These are phyloP conservation scores for Xestia rhomboidea DNA, from an alignment of 2,888 invertebrate species.

Conservation along the genomic window DNA sequence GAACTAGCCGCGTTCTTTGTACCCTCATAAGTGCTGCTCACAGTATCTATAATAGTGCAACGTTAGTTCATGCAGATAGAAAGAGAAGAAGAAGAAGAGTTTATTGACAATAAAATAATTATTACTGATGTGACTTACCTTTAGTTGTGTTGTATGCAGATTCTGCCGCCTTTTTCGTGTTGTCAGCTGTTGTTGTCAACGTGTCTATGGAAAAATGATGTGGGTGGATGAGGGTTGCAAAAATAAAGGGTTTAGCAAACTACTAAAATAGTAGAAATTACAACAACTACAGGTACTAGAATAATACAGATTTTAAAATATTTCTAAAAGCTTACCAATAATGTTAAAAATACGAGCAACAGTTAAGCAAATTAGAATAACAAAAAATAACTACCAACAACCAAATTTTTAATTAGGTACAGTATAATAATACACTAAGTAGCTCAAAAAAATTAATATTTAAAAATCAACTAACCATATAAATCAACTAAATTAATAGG, in stretches of 20 bases:
- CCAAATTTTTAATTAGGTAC: background rate
- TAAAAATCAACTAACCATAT: slow-evolving; percentile 10
- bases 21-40: slow-evolving; percentile 71
- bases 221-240: slow-evolving; percentile 35
- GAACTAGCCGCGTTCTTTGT: slow-evolving; percentile 72
- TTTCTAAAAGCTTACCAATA: background rate
- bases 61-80: slow-evolving; percentile 59
- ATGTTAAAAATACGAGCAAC: background rate
- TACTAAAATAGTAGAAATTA: slow-evolving; percentile 22
- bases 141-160: slow-evolving; percentile 85
- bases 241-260: slow-evolving; percentile 32
- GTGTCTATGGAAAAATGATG: slow-evolving; percentile 78
- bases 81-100: slow-evolving; percentile 30
- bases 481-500: slow-evolving; percentile 9
- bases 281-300: slow-evolving; percentile 1
- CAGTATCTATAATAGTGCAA: slow-evolving; percentile 73
- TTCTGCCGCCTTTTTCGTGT: slow-evolving; percentile 87
- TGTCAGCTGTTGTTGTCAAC: slow-evolving; percentile 83
- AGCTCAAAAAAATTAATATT: background rate
- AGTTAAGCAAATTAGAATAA: background rate
- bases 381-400: background rate
- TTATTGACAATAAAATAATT: background rate
- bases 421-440: too few species aligned
- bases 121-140: slow-evolving; percentile 73
- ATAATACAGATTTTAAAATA: background rate